Base-by-base conservation (phyloP, 2,113 vertebrate genomes). In the Vulpes ferrilata region DNA sequence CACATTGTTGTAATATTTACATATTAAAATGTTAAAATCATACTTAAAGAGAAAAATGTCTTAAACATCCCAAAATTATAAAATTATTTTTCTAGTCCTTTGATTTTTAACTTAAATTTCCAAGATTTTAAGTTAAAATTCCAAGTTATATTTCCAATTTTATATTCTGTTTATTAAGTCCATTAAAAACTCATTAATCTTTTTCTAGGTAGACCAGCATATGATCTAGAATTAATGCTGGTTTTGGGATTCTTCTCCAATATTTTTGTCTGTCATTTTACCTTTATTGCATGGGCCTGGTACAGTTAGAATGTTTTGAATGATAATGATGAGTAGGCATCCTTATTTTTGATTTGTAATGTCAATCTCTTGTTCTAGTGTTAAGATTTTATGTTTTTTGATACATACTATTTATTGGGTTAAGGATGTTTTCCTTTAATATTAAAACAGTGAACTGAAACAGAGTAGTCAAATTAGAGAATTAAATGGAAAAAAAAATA, bases 271-370 rank as follows among this genome's bases (percentile, higher is more conserved):
- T 93, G 7, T 69, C n/a, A 48, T 76, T 67, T 83, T 90, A 81
- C 1, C 48, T 57, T 57, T 90, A 76, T 60, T 90, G 32, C 30
- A 76, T 55, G 57, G 71, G 43, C 22, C 22, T 83, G 35, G 19
- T 38, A 38, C 43, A 80, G 78, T 60, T 96, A 59, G 32, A 82
- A 81, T 38, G 15, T 69, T 93, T 60, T 86, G 51, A 93, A 53
- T 95, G 32, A 85, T 93, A n/a, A 35, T 67, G 11, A 67, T 82
- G 43, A 69, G 27, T 93, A 86, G 35, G 13, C 25, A 84, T 86
- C 32, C 30, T 95, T 82, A 69, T 82, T 97, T 82, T 27, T 51
- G 81, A 87, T 87, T 87, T 93, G 88, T 80, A 59, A 59, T 85
- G 23, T 7, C 57, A 80, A 30, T 65, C 69, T 81, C 80, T 74